phyloP scores from a whole-genome alignment of 1,140 invertebrate genomes.

The Eurosta solidaginis region DNA sequence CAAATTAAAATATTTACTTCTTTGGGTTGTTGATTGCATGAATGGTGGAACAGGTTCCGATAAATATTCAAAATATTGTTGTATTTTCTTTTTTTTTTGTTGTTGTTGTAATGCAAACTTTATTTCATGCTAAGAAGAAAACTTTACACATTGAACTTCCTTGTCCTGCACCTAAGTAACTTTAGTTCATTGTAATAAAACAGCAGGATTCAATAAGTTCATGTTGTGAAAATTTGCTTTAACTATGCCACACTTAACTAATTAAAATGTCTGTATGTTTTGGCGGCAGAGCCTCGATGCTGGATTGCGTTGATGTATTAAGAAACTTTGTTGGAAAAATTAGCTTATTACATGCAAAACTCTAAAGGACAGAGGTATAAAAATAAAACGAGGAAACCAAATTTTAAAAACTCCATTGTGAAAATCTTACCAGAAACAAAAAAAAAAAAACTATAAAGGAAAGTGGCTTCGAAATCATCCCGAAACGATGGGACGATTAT shows the following conservation, averaged over 20 bases:
- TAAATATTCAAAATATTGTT: background rate
- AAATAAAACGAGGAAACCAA: too few species aligned
- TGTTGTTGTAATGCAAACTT: background rate
- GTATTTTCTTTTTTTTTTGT: background rate
- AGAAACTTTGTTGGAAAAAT: too few species aligned
- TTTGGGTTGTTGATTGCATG: background rate
- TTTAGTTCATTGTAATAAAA: background rate
- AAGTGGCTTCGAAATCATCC: too few species aligned
- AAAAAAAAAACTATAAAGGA: too few species aligned
- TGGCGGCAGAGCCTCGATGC: background rate
- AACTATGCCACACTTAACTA: background rate
- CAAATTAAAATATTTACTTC: constrained; percentile 18
- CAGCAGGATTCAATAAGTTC: constrained; percentile 9
- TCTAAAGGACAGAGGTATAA: too few species aligned
- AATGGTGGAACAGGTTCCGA: background rate
- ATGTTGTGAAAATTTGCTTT: background rate
- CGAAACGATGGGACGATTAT: too few species aligned
- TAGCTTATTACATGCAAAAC: too few species aligned
- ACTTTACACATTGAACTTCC: background rate
- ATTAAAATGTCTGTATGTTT: background rate
- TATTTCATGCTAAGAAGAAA: background rate
- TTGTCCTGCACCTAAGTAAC: background rate
- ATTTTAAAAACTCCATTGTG: too few species aligned
- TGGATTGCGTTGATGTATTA: background rate
- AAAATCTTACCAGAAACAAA: too few species aligned